Evolutionary conservation across 2,113 vertebrate species (phyloP).

Genomic region (Arothron firmamentum): DNA sequence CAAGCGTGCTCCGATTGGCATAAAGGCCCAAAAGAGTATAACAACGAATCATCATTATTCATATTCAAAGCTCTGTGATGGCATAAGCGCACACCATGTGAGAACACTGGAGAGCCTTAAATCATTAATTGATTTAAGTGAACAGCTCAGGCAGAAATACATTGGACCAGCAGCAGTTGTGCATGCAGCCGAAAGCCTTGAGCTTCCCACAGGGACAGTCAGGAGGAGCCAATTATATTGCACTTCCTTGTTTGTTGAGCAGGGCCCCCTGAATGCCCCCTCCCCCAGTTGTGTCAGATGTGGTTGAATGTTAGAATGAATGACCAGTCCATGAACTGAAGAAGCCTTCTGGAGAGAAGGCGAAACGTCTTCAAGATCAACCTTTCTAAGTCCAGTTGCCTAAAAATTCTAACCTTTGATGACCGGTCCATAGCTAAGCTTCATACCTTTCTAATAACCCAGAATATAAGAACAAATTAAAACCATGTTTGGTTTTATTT

Average conservation of each 20-base stretch:
- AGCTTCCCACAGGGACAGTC: slow-evolving; percentile 22
- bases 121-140: slow-evolving; percentile 53
- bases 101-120: slow-evolving; percentile 32
- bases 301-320: neutral
- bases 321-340: too few relatives aligned
- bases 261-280: slow-evolving; percentile 1
- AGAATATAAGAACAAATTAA: neutral
- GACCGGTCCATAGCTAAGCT: neutral
- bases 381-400: too few relatives aligned
- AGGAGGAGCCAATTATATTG: slow-evolving; percentile 15
- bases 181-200: slow-evolving; percentile 22
- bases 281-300: neutral
- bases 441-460: neutral
- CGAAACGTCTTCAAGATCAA: too few relatives aligned
- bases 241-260: slow-evolving; percentile 16
- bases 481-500: too few relatives aligned
- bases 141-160: slow-evolving; percentile 40
- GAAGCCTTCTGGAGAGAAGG: too few relatives aligned
- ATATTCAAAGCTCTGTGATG: slow-evolving; percentile 19
- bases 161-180: slow-evolving; percentile 26
- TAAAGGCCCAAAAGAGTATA: slow-evolving; percentile 25
- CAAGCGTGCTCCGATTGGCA: slow-evolving; percentile 30
- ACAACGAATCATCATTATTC: slow-evolving; percentile 22
- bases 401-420: too few relatives aligned
- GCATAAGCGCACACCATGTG: slow-evolving; percentile 29